A percentile compares a stretch with the other conserved stretches of the same genome.
These are phyloP conservation scores for Rhinatrema bivittatum DNA, from an alignment of 2,797 vertebrate species.

Conservation along the genomic window DNA sequence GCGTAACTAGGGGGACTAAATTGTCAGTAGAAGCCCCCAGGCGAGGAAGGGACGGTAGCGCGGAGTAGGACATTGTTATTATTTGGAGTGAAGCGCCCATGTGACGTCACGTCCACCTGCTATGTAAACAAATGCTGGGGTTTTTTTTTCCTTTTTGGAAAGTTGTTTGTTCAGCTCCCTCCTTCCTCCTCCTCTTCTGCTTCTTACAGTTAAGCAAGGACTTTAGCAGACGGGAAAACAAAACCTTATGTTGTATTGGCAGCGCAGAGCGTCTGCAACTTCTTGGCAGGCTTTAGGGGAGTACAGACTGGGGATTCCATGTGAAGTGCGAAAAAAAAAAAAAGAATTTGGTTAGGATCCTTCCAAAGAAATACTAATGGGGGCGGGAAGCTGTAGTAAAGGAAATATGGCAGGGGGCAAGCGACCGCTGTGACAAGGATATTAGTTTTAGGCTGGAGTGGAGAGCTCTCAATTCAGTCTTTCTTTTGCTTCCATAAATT, in stretches of 20 bases:
- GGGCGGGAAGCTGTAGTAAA: too few relatives aligned
- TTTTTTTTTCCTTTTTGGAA: too few relatives aligned
- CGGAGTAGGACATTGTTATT: slow-evolving; percentile 54
- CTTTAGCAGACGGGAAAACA: slow-evolving; percentile 43
- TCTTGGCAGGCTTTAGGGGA: slow-evolving; percentile 36
- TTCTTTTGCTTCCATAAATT: too few relatives aligned
- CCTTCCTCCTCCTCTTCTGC: slow-evolving; percentile 8
- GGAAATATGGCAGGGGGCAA: too few relatives aligned
- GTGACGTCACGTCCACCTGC: slow-evolving; percentile 87
- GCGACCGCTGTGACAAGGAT: too few relatives aligned
- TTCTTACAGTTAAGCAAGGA: slow-evolving; percentile 27
- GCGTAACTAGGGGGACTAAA: too few relatives aligned
- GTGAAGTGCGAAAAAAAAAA: slow-evolving; percentile 28
- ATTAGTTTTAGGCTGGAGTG: too few relatives aligned
- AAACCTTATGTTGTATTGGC: slow-evolving; percentile 41
- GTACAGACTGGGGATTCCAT: too few relatives aligned
- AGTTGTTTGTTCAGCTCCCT: slow-evolving; percentile 54
- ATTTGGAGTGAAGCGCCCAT: slow-evolving; percentile 61
- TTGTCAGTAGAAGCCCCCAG: too few relatives aligned
- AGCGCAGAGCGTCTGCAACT: slow-evolving; percentile 39
- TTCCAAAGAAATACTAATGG: slow-evolving; percentile 21
- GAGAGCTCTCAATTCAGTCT: background rate
- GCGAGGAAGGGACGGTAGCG: slow-evolving; percentile 56
- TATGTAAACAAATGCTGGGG: slow-evolving; percentile 73
- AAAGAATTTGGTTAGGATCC: slow-evolving; percentile 26